These are phyloP conservation scores for Hemaris fuciformis DNA, from an alignment of 2,888 invertebrate genomes.

Conservation along the genomic window DNA sequence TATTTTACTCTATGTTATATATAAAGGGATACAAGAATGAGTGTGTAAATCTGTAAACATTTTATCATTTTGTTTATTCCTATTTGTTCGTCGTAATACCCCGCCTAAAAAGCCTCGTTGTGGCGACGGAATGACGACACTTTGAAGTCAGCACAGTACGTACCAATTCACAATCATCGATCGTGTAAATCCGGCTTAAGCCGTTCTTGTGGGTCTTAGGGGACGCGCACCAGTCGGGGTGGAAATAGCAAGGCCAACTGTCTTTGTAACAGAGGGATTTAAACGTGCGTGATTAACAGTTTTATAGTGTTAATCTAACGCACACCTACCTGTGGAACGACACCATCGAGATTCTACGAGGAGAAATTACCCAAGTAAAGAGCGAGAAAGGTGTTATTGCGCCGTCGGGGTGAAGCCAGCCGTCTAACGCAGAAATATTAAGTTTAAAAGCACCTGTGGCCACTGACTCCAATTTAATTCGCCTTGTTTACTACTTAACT, in stretches of 20 bases:
- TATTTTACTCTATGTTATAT: no score
- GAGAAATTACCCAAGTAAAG: slow-evolving; percentile 30
- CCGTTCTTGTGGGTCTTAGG: slow-evolving; percentile 52
- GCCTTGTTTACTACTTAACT: slow-evolving; percentile 18
- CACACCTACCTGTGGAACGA: slow-evolving; percentile 38
- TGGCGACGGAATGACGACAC: background rate
- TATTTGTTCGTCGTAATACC: background rate
- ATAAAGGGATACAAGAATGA: no score
- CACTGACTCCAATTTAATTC: slow-evolving; percentile 36
- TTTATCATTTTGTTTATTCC: no score
- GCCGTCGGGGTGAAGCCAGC: slow-evolving; percentile 25
- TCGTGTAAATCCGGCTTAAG: slow-evolving; percentile 65
- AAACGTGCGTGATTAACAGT: slow-evolving; percentile 29
- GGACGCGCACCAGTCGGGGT: slow-evolving; percentile 39
- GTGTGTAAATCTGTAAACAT: no score
- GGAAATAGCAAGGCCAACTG: slow-evolving; percentile 54
- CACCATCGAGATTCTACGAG: slow-evolving; percentile 27
- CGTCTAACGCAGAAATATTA: slow-evolving; percentile 27
- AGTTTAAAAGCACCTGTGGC: slow-evolving; percentile 38
- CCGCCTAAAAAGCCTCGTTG: background rate
- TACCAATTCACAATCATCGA: slow-evolving; percentile 55
- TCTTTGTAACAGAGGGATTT: slow-evolving; percentile 60
- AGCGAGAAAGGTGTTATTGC: slow-evolving; percentile 14
- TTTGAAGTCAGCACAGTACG: slow-evolving; percentile 35
- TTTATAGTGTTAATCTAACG: slow-evolving; percentile 52